Evolutionary conservation across 2,797 vertebrate genomes (phyloP).

Genomic region (Tinamus major): DNA sequence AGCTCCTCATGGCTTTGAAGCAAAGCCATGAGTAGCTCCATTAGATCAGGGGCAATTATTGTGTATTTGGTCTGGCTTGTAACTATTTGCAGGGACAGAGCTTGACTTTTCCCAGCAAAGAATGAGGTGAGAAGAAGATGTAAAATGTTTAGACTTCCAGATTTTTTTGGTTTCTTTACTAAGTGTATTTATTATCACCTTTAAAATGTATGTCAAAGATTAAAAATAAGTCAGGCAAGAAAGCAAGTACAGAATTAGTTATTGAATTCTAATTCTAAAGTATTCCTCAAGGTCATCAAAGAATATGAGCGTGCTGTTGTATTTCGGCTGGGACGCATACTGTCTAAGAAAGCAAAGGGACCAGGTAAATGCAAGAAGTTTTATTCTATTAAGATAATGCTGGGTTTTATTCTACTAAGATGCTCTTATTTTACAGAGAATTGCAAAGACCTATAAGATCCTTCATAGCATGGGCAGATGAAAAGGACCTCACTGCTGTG

Average conservation of each 20-base stretch:
- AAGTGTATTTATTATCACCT: neutral
- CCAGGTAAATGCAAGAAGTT: slow-evolving; percentile 71
- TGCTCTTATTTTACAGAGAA: neutral
- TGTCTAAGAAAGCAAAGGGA: slow-evolving; percentile 76
- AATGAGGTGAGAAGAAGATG: neutral
- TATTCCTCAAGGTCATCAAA: slow-evolving; percentile 74
- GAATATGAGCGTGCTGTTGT: slow-evolving; percentile 81
- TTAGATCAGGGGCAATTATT: neutral
- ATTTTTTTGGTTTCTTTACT: neutral
- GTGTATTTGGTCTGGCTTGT: neutral
- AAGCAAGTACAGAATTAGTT: neutral
- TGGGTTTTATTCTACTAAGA: neutral
- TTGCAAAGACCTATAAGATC: neutral
- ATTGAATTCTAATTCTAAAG: neutral
- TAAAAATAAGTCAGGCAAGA: neutral
- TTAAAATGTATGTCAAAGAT: neutral
- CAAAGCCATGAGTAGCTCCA: neutral
- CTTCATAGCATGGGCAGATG: neutral
- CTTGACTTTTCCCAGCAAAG: neutral
- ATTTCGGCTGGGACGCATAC: slow-evolving; percentile 75
- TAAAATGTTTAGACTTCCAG: neutral
- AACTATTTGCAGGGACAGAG: neutral
- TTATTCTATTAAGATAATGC: neutral
- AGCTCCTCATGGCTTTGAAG: neutral
- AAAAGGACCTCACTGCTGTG: neutral